Percentiles rank a stretch among this genome's conserved stretches.
Conservation (phyloP, 2,888 invertebrate genomes). For the Leptinotarsa rubiginosa region DNA sequence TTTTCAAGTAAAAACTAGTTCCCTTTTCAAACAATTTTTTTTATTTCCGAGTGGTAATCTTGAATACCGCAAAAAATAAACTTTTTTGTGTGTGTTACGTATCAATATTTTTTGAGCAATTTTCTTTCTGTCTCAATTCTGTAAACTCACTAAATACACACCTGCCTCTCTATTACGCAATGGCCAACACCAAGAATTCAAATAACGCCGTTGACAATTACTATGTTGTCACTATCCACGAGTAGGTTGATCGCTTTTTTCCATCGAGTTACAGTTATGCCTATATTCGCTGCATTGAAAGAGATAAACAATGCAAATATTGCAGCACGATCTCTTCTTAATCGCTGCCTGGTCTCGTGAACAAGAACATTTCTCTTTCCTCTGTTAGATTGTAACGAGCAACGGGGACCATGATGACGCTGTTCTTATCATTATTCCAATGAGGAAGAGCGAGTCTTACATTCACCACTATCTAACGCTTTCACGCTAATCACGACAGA, state of each 20-base stretch:
- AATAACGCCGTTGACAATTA: slow-evolving; percentile 33
- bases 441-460: slow-evolving; percentile 1
- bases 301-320: slow-evolving; percentile 13
- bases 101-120: too few species aligned
- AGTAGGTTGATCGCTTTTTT: slow-evolving; percentile 24
- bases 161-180: slow-evolving; percentile 30
- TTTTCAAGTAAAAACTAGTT: too few species aligned
- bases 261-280: slow-evolving; percentile 24
- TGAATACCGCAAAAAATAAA: too few species aligned
- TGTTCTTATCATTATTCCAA: slow-evolving; percentile 5
- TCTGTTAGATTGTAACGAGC: neutral
- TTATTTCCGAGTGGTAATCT: too few species aligned
- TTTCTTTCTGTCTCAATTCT: neutral
- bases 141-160: neutral
- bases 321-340: slow-evolving; percentile 12
- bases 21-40: too few species aligned
- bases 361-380: slow-evolving; percentile 22
- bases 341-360: slow-evolving; percentile 13
- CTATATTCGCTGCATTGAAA: slow-evolving; percentile 2
- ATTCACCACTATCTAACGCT: slow-evolving; percentile 3
- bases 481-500: slow-evolving; percentile 1
- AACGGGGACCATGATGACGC: neutral
- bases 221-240: slow-evolving; percentile 30
- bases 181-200: slow-evolving; percentile 38
- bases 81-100: too few species aligned